Evolutionary conservation across 35 echinoderm and acorn worm genomes (phyloP).

Genomic region (Lytechinus variegatus): DNA sequence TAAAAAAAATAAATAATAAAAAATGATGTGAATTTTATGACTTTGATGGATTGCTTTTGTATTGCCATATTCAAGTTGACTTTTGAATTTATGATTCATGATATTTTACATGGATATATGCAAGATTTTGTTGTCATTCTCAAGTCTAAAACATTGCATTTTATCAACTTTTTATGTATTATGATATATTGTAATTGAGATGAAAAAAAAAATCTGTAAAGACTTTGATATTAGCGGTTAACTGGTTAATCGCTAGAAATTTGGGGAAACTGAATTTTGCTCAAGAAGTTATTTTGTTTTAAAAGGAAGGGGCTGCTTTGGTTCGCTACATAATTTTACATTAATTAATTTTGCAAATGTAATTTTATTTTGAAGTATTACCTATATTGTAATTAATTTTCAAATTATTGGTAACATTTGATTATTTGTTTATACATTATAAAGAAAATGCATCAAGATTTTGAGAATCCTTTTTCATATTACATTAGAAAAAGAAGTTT

Average conservation of each 20-base stretch:
- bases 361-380: too few relatives aligned
- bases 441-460: background rate
- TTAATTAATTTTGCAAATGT: background rate
- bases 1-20: background rate
- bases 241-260: constrained; percentile 18
- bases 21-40: background rate
- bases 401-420: too few relatives aligned
- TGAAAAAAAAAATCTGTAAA: background rate
- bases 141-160: background rate
- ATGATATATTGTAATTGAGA: background rate
- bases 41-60: background rate
- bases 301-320: background rate
- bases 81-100: background rate
- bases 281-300: background rate
- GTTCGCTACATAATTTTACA: background rate
- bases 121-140: background rate
- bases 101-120: constrained; percentile 6
- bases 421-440: background rate
- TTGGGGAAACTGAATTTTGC: background rate
- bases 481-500: background rate
- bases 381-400: too few relatives aligned
- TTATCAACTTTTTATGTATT: background rate
- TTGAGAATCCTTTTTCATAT: background rate
- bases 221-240: background rate
- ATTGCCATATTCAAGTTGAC: background rate